phyloP scores from a whole-genome alignment of 2,888 invertebrate species.

The Pheosia gnoma region DNA sequence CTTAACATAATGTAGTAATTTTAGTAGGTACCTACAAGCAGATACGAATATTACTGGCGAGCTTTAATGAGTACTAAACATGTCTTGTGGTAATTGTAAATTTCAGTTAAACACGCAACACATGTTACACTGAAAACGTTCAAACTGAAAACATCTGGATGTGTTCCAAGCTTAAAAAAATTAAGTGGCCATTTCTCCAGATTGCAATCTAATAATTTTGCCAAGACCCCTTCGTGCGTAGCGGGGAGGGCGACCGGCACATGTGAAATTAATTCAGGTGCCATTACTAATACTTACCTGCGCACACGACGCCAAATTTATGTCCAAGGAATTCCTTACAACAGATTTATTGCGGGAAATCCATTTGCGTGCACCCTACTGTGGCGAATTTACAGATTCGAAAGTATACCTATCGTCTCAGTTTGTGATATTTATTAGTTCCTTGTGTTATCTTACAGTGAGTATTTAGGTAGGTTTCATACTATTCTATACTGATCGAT shows the following conservation, averaged over 20 bases:
- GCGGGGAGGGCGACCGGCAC: constrained; percentile 22
- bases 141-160: constrained; percentile 38
- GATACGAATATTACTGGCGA: too few relatives aligned
- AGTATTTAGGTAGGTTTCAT: too few relatives aligned
- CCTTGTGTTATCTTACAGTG: too few relatives aligned
- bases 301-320: constrained; percentile 46
- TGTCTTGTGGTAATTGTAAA: background rate
- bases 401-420: too few relatives aligned
- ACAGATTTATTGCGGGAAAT: constrained; percentile 47
- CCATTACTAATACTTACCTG: constrained; percentile 50
- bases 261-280: constrained; percentile 44
- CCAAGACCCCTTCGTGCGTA: constrained; percentile 34
- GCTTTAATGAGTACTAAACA: background rate
- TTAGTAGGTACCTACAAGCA: too few relatives aligned
- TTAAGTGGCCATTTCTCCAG: constrained; percentile 24
- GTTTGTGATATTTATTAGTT: too few relatives aligned
- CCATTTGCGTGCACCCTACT: constrained; percentile 37
- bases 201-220: constrained; percentile 41
- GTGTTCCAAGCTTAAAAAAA: constrained; percentile 33
- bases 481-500: too few relatives aligned
- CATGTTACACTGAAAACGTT: constrained; percentile 24
- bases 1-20: too few relatives aligned
- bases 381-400: background rate
- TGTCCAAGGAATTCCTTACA: constrained; percentile 42
- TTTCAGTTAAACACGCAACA: constrained; percentile 14